Evolutionary conservation across 2,888 invertebrate genomes (phyloP), one percentile per base, ranked within the genome.

Genomic region (Watsonalla cultraria): DNA sequence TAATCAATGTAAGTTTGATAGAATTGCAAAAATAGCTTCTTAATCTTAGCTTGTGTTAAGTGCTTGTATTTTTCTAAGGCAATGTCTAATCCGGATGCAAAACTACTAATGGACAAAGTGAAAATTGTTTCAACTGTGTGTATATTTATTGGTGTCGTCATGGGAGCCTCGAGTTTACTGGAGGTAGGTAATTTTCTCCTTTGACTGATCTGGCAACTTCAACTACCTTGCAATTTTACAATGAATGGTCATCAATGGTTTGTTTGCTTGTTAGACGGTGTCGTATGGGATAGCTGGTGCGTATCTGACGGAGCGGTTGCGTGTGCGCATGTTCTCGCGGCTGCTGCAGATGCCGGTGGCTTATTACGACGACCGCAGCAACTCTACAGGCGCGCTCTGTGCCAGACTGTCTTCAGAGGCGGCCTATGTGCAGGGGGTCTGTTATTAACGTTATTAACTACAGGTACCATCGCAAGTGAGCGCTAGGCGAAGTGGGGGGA

Each of bases 211-310:
- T 15, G 14, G 14, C n/a, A 7, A 6, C 7, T 15, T 11, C 42
- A 42, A 2, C 5, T 42, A 42, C 42, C 42, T 42, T n/a, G n/a
- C n/a, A n/a, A n/a, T n/a, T n/a, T n/a, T n/a, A n/a, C n/a, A n/a
- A n/a, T n/a, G n/a, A n/a, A n/a, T n/a, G n/a, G n/a, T n/a, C n/a
- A n/a, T n/a, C n/a, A n/a, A n/a, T n/a, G 11, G 37, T 15, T 39
- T 46, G 9, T 33, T 14, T 54, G 8, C 37, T 37, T 14, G 14
- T 8, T 67, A 94, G 92, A 86, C 92, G 14, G 91, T 89, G 61
- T 90, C 92, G 66, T 96, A 96, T 74, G 94, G 94, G 0, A 84
- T 93, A 45, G 95, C 96, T 8, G 96, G 96, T n/a, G 96, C 96
- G 72, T 88, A 91, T 49, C 83, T 97, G 49, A 96, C 96, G 0